These are phyloP conservation scores for Eledone cirrhosa DNA, from an alignment of 2,888 invertebrate genomes.

Conservation along the genomic window DNA sequence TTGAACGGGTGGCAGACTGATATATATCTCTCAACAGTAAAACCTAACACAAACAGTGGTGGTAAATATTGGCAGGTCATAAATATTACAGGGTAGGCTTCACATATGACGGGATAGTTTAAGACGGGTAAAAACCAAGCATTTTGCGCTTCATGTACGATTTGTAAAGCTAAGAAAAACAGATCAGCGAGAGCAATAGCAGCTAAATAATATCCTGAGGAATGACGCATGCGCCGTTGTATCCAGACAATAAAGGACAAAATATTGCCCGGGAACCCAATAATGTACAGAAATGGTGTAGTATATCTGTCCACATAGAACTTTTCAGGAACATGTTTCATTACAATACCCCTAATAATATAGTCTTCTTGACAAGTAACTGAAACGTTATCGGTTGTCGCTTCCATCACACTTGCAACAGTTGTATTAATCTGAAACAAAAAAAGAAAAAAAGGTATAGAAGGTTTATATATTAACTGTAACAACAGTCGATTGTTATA, in stretches of 20 bases:
- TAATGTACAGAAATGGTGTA: slow-evolving; percentile 58
- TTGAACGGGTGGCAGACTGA: slow-evolving; percentile 65
- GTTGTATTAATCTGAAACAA: slow-evolving; percentile 8
- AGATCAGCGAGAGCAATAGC: slow-evolving; percentile 63
- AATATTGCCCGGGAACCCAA: slow-evolving; percentile 66
- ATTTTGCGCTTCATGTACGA: slow-evolving; percentile 58
- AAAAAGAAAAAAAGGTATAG: neutral
- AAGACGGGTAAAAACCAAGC: slow-evolving; percentile 54
- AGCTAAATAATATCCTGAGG: slow-evolving; percentile 65
- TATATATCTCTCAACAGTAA: slow-evolving; percentile 65
- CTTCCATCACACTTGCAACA: neutral
- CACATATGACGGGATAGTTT: slow-evolving; percentile 58
- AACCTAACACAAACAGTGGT: slow-evolving; percentile 63
- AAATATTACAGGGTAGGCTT: slow-evolving; percentile 60
- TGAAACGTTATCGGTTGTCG: neutral
- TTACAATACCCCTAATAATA: neutral
- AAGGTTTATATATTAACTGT: neutral
- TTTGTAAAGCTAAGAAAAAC: slow-evolving; percentile 59
- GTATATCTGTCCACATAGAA: slow-evolving; percentile 51
- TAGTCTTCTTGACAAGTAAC: neutral
- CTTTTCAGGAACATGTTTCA: neutral
- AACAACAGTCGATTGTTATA: neutral
- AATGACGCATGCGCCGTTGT: slow-evolving; percentile 63
- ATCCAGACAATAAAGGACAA: slow-evolving; percentile 65
- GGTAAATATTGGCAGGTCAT: slow-evolving; percentile 62